These are phyloP conservation scores for Prochilodus magdalenae DNA, from an alignment of 2,113 vertebrate genomes.

Conservation along the genomic window DNA sequence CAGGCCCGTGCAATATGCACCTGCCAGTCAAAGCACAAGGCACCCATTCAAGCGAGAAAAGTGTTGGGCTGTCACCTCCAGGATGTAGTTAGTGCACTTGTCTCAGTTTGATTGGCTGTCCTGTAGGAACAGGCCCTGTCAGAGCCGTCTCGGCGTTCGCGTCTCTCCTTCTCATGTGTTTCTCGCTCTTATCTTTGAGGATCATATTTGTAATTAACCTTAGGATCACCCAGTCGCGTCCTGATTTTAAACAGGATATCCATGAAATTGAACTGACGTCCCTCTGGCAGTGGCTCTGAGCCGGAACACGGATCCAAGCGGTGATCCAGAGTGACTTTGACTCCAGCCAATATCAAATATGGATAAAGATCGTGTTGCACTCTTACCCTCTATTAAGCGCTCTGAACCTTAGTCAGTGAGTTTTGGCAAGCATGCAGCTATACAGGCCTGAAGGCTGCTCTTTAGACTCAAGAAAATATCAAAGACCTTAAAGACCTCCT, in stretches of 20 bases:
- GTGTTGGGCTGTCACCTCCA: conserved; percentile 35
- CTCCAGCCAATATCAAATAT: conserved; percentile 49
- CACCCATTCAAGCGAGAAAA: conserved; percentile 42
- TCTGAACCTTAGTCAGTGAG: conserved; percentile 42
- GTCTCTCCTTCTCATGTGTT: conserved; percentile 11
- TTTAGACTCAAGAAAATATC: conserved; percentile 26
- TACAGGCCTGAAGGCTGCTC: conserved; percentile 22
- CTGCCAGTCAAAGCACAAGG: conserved; percentile 52
- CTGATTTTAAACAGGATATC: conserved; percentile 41
- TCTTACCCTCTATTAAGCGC: conserved; percentile 51
- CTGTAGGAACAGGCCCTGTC: conserved; percentile 13
- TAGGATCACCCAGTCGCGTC: conserved; percentile 38
- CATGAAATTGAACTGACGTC: conserved; percentile 36
- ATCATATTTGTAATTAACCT: conserved; percentile 54
- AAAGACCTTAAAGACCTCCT: conserved; percentile 31
- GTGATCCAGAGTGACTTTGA: conserved; percentile 41
- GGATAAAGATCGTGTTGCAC: conserved; percentile 51
- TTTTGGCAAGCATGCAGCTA: conserved; percentile 34
- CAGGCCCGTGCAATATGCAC: conserved; percentile 18
- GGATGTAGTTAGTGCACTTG: conserved; percentile 15
- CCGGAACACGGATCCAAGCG: conserved; percentile 29
- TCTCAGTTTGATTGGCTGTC: conserved; percentile 10
- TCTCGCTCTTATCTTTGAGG: conserved; percentile 42
- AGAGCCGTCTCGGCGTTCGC: neutral
- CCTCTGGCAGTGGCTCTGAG: conserved; percentile 32